Percentiles rank a stretch among this genome's conserved stretches.
Conservation (phyloP, 2,113 vertebrate species). For the Miniopterus natalensis region DNA sequence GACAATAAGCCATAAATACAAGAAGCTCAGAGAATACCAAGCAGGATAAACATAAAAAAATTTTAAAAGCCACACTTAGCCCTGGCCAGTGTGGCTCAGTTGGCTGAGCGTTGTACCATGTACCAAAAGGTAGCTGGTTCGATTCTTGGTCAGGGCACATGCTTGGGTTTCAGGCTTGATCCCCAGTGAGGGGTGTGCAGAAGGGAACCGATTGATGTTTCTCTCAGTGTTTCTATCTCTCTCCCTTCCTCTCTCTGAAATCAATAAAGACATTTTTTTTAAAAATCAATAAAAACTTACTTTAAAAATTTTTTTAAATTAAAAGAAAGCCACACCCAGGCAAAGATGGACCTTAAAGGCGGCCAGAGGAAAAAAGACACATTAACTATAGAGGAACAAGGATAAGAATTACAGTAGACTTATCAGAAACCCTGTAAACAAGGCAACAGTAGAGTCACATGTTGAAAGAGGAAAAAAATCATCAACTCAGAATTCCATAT, state of each 20-base stretch:
- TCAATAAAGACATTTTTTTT: no score
- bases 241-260: no score
- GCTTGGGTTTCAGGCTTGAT: no score
- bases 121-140: no score
- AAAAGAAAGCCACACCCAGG: neutral
- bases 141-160: no score
- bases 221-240: no score
- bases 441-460: conserved; percentile 3
- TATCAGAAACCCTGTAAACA: conserved; percentile 18
- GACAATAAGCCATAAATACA: conserved; percentile 35
- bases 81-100: no score
- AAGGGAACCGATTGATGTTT: no score
- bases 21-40: conserved; percentile 26
- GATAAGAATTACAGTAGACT: conserved; percentile 32
- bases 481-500: conserved; percentile 24
- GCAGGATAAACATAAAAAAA: conserved; percentile 49
- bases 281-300: no score
- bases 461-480: neutral
- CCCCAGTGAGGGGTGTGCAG: no score
- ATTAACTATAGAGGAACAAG: conserved; percentile 38
- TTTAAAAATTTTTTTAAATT: neutral
- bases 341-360: conserved; percentile 40
- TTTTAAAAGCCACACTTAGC: neutral
- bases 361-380: conserved; percentile 10
- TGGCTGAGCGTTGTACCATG: no score